These are phyloP conservation scores for Calameuta filiformis DNA, from an alignment of 2,888 invertebrate species.

Conservation along the genomic window DNA sequence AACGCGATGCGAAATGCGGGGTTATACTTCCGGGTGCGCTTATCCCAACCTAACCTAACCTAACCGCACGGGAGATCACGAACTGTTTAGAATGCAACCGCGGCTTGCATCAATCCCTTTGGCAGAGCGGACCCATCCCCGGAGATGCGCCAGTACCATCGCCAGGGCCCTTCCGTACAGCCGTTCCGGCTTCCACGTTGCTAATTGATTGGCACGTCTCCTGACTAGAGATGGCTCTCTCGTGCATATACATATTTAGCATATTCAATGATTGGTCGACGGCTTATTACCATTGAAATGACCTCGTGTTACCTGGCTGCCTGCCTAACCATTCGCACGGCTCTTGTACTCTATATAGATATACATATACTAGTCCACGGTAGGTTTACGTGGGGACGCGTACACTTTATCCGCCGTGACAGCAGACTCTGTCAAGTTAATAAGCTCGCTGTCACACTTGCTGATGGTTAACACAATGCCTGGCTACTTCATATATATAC, in stretches of 20 bases:
- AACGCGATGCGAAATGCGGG: too few species aligned
- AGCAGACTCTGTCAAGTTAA: too few species aligned
- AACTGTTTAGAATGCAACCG: slow-evolving; percentile 55
- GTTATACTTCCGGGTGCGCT: too few species aligned
- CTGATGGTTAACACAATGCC: too few species aligned
- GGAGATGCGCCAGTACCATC: slow-evolving; percentile 13
- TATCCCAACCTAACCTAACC: background rate
- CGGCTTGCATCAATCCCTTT: slow-evolving; percentile 45
- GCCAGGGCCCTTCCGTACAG: slow-evolving; percentile 1
- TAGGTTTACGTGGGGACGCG: too few species aligned
- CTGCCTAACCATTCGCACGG: slow-evolving; percentile 23
- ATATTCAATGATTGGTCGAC: slow-evolving; percentile 53
- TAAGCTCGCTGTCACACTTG: too few species aligned
- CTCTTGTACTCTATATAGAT: too few species aligned
- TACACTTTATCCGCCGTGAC: too few species aligned
- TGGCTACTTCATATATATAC: too few species aligned
- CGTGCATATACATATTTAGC: slow-evolving; percentile 56
- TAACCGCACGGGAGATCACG: slow-evolving; percentile 33
- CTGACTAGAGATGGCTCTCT: slow-evolving; percentile 28
- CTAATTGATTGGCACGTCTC: slow-evolving; percentile 57
- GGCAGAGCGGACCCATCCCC: slow-evolving; percentile 26
- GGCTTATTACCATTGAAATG: slow-evolving; percentile 58
- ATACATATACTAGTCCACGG: too few species aligned
- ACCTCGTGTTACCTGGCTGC: slow-evolving; percentile 30
- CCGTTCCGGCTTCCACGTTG: slow-evolving; percentile 24